Evolutionary conservation across 2,888 invertebrate species (phyloP).

Genomic region (Embidobia sp.): DNA sequence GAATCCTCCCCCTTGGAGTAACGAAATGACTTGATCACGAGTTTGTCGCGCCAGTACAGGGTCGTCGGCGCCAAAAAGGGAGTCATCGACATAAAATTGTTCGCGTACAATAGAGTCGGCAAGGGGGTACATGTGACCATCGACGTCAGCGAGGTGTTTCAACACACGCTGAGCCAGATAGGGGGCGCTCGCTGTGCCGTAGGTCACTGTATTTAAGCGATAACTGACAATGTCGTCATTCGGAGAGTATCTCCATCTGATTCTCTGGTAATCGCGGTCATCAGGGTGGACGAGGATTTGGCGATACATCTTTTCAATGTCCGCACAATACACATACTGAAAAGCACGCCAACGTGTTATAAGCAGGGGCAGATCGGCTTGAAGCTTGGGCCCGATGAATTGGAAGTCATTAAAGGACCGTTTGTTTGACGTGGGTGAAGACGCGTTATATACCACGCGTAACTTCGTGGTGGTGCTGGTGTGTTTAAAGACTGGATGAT

Average conservation of each 20-base stretch:
- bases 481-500: background rate
- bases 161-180: constrained; percentile 4
- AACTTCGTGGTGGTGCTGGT: background rate
- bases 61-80: too few species aligned
- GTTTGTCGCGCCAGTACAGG: too few species aligned
- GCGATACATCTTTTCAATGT: constrained; percentile 8
- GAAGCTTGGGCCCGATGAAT: background rate
- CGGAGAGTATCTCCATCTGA: background rate
- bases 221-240: too few species aligned
- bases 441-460: background rate
- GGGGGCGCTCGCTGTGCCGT: background rate
- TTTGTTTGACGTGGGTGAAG: background rate
- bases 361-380: background rate
- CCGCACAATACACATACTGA: constrained; percentile 18
- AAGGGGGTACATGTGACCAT: background rate
- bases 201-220: background rate
- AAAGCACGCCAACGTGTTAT: constrained; percentile 9
- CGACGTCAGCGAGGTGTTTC: background rate
- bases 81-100: too few species aligned
- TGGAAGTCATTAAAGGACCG: constrained; percentile 3
- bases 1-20: too few species aligned
- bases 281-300: constrained; percentile 17
- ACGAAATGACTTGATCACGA: too few species aligned
- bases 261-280: constrained; percentile 5
- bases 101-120: too few species aligned